Conservation (phyloP, 2,797 vertebrate species). For the Macroramphosus scolopax region DNA sequence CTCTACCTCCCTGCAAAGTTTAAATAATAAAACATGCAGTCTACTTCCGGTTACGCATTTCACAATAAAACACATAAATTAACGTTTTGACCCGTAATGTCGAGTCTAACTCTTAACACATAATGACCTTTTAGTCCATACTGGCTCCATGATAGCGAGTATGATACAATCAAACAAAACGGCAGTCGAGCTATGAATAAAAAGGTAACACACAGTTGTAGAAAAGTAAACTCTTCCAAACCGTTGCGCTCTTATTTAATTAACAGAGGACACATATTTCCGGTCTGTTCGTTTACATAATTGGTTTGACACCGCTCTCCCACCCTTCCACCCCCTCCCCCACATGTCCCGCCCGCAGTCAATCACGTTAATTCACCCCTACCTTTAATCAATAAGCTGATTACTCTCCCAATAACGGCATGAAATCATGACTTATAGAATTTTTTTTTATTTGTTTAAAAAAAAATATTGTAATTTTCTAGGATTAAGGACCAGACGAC, state of each 20-base stretch:
- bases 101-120: too few relatives aligned
- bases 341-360: conserved; percentile 45
- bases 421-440: too few relatives aligned
- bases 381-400: not conserved
- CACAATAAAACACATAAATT: conserved; percentile 39
- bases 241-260: conserved; percentile 19
- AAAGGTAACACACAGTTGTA: not conserved
- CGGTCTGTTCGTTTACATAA: not conserved
- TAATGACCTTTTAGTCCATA: too few relatives aligned
- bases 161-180: not conserved
- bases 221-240: rapidly evolving
- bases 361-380: conserved; percentile 15
- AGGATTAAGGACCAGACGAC: conserved; percentile 24
- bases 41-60: conserved; percentile 4
- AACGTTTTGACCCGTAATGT: not conserved
- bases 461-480: conserved; percentile 14
- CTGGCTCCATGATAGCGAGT: not conserved
- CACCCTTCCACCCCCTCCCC: conserved; percentile 47
- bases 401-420: not conserved
- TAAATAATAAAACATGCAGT: not conserved
- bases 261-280: not conserved
- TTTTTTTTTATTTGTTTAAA: too few relatives aligned
- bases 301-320: not conserved
- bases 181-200: rapidly evolving
- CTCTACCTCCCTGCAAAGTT: conserved; percentile 1